Evolutionary conservation across 2,113 vertebrate genomes (phyloP).

Genomic region (Beaufortia kweichowensis): DNA sequence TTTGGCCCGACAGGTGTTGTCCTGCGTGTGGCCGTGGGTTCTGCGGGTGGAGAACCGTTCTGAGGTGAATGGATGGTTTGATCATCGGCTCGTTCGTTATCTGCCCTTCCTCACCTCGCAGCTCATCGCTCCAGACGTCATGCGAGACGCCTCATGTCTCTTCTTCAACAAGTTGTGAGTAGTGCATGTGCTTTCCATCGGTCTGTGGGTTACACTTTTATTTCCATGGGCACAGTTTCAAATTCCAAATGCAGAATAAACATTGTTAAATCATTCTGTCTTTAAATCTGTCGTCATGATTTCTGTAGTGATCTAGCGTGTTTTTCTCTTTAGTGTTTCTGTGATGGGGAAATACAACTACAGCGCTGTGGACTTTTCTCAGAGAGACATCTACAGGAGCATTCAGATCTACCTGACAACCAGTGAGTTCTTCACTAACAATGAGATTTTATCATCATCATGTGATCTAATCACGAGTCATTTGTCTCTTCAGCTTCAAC

Average conservation of each 20-base stretch:
- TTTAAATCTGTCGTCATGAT: too few relatives aligned
- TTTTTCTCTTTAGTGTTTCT: slow-evolving; percentile 59
- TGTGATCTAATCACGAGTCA: too few relatives aligned
- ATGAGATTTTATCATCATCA: not conserved
- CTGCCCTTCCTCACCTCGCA: slow-evolving; percentile 65
- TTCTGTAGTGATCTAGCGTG: too few relatives aligned
- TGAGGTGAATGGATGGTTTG: slow-evolving; percentile 69
- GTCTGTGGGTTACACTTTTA: too few relatives aligned
- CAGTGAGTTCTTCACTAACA: slow-evolving; percentile 55
- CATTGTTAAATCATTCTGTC: not conserved
- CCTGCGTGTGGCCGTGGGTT: slow-evolving; percentile 69
- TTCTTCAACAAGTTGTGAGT: slow-evolving; percentile 72
- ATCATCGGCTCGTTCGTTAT: slow-evolving; percentile 60
- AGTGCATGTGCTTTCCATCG: not conserved
- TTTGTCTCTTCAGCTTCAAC: slow-evolving; percentile 50
- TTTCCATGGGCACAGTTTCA: too few relatives aligned
- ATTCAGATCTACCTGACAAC: slow-evolving; percentile 67
- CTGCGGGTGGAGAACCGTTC: slow-evolving; percentile 55
- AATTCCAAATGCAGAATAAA: too few relatives aligned
- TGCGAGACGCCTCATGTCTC: slow-evolving; percentile 62
- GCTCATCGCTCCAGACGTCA: slow-evolving; percentile 60
- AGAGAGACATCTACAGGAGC: slow-evolving; percentile 62
- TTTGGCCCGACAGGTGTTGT: slow-evolving; percentile 60
- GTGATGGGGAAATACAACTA: slow-evolving; percentile 62
- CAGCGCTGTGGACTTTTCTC: slow-evolving; percentile 53